phyloP scores from a whole-genome alignment of 2,888 invertebrate species.

The Lamproptera curius region DNA sequence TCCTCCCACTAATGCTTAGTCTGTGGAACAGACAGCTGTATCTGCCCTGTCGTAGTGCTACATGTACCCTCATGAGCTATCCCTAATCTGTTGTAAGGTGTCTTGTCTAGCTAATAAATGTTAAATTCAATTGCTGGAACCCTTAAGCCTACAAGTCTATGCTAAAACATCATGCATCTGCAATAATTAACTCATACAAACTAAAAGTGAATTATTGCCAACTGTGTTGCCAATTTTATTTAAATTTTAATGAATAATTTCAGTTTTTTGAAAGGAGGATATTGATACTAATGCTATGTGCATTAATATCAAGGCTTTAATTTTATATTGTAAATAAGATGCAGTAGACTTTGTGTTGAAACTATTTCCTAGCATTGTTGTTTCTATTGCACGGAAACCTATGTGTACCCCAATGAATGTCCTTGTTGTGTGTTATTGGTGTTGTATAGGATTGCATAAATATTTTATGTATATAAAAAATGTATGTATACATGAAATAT shows the following conservation, averaged over 20 bases:
- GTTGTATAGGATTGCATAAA: neutral
- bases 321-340: neutral
- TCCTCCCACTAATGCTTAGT: constrained; percentile 24
- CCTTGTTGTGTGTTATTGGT: neutral
- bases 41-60: constrained; percentile 31
- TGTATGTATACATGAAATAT: no score
- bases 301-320: neutral
- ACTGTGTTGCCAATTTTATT: no score
- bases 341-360: constrained; percentile 2
- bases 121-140: constrained; percentile 23
- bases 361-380: neutral
- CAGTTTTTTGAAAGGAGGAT: no score
- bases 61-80: constrained; percentile 2
- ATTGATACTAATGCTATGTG: no score
- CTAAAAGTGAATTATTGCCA: neutral
- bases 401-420: neutral
- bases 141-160: constrained; percentile 20
- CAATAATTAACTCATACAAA: neutral
- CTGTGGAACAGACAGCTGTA: constrained; percentile 21
- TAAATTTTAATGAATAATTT: no score
- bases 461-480: no score
- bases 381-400: constrained; percentile 11
- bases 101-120: constrained; percentile 23
- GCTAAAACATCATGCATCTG: constrained; percentile 8
- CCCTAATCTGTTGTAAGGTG: constrained; percentile 18